Evolutionary conservation across 2,888 invertebrate species (phyloP).

Genomic region (Bimastos eiseni): DNA sequence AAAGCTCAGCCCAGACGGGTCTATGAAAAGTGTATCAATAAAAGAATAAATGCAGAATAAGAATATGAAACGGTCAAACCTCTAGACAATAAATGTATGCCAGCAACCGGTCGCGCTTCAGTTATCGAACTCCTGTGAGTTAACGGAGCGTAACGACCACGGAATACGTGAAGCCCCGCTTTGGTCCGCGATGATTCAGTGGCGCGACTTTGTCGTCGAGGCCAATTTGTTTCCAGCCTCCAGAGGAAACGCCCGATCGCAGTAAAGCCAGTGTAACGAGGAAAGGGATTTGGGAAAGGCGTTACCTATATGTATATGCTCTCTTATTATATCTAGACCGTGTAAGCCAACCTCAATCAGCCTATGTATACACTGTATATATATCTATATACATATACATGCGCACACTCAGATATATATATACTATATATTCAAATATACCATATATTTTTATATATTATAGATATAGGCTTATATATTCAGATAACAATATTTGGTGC

Average conservation of each 20-base stretch:
- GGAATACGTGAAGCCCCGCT: background rate
- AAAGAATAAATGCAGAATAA: background rate
- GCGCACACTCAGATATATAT: too few species aligned
- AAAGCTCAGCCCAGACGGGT: background rate
- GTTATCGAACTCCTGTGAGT: background rate
- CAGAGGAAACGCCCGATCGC: background rate
- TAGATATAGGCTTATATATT: background rate
- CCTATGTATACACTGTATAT: too few species aligned
- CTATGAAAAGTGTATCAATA: background rate
- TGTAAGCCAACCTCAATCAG: too few species aligned
- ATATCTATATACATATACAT: too few species aligned
- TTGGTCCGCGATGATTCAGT: background rate
- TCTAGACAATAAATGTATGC: background rate
- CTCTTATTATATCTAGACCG: too few species aligned
- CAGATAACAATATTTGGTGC: background rate
- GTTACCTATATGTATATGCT: background rate
- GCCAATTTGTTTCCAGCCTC: background rate
- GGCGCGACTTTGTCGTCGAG: background rate
- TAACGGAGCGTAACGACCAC: background rate
- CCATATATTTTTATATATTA: too few species aligned
- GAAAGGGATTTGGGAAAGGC: slow-evolving; percentile 6
- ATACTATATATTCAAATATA: too few species aligned
- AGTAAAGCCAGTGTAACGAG: background rate
- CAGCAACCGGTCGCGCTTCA: slow-evolving; percentile 1
- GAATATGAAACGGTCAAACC: background rate